Conservation (phyloP, 2,888 invertebrate genomes). For the Odontomyia ornata region DNA sequence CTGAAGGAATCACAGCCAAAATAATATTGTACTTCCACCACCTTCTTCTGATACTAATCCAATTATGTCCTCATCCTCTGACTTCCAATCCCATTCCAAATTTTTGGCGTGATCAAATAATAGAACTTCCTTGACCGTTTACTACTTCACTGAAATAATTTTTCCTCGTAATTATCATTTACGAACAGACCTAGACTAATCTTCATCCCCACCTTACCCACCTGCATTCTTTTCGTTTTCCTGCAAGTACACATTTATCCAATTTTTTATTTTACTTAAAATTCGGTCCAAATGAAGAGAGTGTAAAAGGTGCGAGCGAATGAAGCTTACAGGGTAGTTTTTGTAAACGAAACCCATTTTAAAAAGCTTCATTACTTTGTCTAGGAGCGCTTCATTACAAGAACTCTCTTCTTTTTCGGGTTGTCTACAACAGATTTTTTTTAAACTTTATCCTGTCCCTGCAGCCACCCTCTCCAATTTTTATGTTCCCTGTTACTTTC, state of each 20-base stretch:
- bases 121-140: neutral
- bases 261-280: neutral
- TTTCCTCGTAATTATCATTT: constrained; percentile 15
- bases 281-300: neutral
- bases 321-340: constrained; percentile 37
- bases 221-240: neutral
- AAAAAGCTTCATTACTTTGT: constrained; percentile 44
- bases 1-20: too few species aligned
- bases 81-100: neutral
- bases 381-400: constrained; percentile 38
- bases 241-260: neutral
- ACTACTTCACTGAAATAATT: constrained; percentile 6
- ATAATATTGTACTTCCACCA: too few species aligned
- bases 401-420: neutral
- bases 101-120: constrained; percentile 4
- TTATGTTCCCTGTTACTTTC: neutral
- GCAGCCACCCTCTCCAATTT: neutral
- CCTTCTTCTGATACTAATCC: too few species aligned
- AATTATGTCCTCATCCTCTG: too few species aligned
- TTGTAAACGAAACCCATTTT: constrained; percentile 36
- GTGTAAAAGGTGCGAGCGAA: constrained; percentile 5
- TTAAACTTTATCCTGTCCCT: constrained; percentile 15
- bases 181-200: neutral
- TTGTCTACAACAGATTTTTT: constrained; percentile 20
- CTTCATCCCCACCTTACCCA: neutral